Percentiles rank a stretch among this genome's conserved stretches.
These are phyloP conservation scores for Parthenolecanium corni DNA, from an alignment of 2,888 invertebrate genomes.

Conservation along the genomic window DNA sequence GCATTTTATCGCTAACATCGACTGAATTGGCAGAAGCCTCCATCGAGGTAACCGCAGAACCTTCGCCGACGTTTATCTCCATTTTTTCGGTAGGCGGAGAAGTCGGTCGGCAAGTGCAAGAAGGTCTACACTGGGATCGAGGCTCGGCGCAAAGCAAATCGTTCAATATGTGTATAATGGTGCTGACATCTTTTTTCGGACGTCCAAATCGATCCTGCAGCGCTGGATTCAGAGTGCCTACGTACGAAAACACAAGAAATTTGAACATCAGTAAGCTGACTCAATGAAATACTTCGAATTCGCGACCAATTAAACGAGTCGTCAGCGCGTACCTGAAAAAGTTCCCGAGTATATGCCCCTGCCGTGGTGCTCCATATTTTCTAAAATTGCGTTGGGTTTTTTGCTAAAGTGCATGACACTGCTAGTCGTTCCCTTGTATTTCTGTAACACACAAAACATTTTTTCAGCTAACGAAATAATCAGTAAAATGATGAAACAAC, in stretches of 20 bases:
- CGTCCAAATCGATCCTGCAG: slow-evolving; percentile 82
- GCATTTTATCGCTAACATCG: neutral
- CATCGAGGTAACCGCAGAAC: neutral
- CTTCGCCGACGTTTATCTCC: neutral
- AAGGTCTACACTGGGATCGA: slow-evolving; percentile 39
- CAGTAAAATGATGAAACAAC: neutral
- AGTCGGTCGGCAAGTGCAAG: slow-evolving; percentile 25
- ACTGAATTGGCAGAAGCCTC: neutral
- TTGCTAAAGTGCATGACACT: slow-evolving; percentile 9
- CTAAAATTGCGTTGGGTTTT: slow-evolving; percentile 66
- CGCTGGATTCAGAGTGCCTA: slow-evolving; percentile 81
- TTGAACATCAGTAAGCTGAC: neutral
- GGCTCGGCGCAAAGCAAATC: slow-evolving; percentile 81
- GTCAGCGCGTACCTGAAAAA: slow-evolving; percentile 51
- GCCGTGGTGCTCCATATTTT: slow-evolving; percentile 85
- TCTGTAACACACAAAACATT: slow-evolving; percentile 1
- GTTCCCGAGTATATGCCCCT: slow-evolving; percentile 93
- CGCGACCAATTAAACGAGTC: neutral
- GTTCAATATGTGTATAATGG: slow-evolving; percentile 89
- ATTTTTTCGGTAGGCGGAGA: slow-evolving; percentile 20
- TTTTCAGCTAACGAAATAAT: neutral
- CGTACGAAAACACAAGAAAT: slow-evolving; percentile 3
- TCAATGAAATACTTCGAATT: too few species aligned
- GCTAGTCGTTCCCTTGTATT: slow-evolving; percentile 2
- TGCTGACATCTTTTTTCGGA: slow-evolving; percentile 86